phyloP scores from a whole-genome alignment of 2,888 invertebrate species.

The Leuctra nigra region DNA sequence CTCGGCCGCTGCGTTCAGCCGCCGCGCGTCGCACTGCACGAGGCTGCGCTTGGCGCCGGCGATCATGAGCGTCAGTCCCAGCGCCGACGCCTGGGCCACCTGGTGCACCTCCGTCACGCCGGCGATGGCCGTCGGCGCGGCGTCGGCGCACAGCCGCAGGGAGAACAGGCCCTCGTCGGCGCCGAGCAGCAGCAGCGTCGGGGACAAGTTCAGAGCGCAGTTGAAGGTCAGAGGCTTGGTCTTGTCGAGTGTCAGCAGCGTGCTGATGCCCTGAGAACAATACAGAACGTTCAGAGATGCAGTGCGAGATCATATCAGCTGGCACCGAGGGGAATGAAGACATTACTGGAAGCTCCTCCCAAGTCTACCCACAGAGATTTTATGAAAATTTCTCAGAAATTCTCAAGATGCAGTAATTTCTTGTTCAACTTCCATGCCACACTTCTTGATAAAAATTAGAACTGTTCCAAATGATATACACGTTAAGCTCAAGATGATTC shows the following conservation, averaged over 20 bases:
- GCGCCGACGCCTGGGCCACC: constrained; percentile 48
- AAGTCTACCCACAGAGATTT: too few species aligned
- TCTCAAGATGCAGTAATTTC: too few species aligned
- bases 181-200: constrained; percentile 46
- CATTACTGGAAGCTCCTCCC: too few species aligned
- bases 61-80: constrained; percentile 57
- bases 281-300: too few species aligned
- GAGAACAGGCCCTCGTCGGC: constrained; percentile 54
- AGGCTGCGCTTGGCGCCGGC: constrained; percentile 49
- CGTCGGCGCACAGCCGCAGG: constrained; percentile 37
- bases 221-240: constrained; percentile 14
- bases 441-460: too few species aligned
- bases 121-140: constrained; percentile 39
- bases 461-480: too few species aligned
- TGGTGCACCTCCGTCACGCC: constrained; percentile 57
- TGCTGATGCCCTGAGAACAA: background rate
- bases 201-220: constrained; percentile 23
- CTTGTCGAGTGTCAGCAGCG: background rate
- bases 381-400: too few species aligned
- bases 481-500: too few species aligned
- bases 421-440: too few species aligned
- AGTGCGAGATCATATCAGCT: too few species aligned
- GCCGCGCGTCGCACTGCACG: constrained; percentile 53
- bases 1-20: constrained; percentile 46
- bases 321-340: too few species aligned